Evolutionary conservation across 2,797 vertebrate genomes (phyloP).

Genomic region (Macroramphosus scolopax): DNA sequence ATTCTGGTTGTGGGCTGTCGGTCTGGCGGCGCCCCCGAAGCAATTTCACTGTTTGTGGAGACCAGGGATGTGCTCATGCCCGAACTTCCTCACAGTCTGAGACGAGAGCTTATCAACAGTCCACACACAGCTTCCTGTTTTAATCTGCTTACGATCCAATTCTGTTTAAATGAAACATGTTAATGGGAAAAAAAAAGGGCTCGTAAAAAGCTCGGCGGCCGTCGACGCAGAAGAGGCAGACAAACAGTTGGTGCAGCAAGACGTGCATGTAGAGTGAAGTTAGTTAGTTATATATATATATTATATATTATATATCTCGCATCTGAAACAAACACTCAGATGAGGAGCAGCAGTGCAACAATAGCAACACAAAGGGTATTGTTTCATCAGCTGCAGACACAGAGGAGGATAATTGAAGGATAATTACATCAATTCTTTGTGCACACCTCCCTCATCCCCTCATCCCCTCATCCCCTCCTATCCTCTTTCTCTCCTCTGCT

Average conservation of each 20-base stretch:
- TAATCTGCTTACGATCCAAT: conserved; percentile 27
- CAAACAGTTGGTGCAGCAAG: conserved; percentile 15
- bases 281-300: conserved; percentile 29
- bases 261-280: conserved; percentile 7
- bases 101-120: conserved; percentile 26
- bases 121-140: conserved; percentile 23
- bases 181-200: neutral
- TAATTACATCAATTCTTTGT: too few relatives aligned
- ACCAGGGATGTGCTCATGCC: conserved; percentile 11
- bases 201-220: conserved; percentile 6
- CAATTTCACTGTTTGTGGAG: conserved; percentile 7
- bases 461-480: conserved; percentile 56
- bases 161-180: conserved; percentile 16
- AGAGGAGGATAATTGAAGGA: conserved; percentile 38
- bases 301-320: too few relatives aligned
- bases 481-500: conserved; percentile 39
- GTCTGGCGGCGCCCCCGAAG: too few relatives aligned
- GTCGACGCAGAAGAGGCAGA: conserved; percentile 8
- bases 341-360: conserved; percentile 54
- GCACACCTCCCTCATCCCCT: too few relatives aligned
- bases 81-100: conserved; percentile 16
- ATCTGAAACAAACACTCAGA: conserved; percentile 65
- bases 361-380: conserved; percentile 55
- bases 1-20: too few relatives aligned
- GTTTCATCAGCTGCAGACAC: conserved; percentile 66